phyloP scores from a whole-genome alignment of 1,140 invertebrate genomes.

The Lineus longissimus region DNA sequence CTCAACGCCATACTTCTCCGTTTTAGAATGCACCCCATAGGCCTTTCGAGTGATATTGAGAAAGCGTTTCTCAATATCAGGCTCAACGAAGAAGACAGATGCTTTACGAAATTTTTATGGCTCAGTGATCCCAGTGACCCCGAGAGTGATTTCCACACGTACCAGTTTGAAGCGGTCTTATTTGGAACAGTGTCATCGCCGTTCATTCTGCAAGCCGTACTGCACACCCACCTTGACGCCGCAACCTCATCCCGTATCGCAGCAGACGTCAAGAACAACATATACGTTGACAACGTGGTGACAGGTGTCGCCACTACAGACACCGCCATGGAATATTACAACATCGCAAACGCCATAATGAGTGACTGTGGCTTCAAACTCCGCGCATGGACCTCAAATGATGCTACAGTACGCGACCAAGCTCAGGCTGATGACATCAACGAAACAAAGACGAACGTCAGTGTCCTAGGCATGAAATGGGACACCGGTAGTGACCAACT shows the following conservation, averaged over 20 bases:
- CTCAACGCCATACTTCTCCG: constrained; percentile 11
- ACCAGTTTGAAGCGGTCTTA: neutral
- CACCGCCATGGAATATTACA: neutral
- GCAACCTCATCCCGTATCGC: neutral
- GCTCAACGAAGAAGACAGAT: constrained; percentile 16
- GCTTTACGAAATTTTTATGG: constrained; percentile 13
- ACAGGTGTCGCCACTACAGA: neutral
- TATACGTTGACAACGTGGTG: constrained; percentile 2
- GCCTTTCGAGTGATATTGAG: constrained; percentile 16
- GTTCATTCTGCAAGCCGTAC: neutral
- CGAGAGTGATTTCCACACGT: neutral
- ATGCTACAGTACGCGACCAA: neutral
- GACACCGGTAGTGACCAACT: neutral
- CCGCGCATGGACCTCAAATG: neutral
- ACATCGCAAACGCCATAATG: neutral
- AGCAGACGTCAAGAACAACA: neutral
- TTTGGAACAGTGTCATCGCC: neutral
- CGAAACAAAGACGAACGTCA: neutral
- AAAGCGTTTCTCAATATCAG: constrained; percentile 21
- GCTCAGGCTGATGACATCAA: neutral
- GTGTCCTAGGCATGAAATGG: neutral
- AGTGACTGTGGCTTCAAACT: neutral
- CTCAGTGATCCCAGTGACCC: neutral
- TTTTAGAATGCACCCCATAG: constrained; percentile 16
- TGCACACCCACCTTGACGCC: neutral